phyloP scores from a whole-genome alignment of 2,797 vertebrate species.

The Oryzias sinensis region DNA sequence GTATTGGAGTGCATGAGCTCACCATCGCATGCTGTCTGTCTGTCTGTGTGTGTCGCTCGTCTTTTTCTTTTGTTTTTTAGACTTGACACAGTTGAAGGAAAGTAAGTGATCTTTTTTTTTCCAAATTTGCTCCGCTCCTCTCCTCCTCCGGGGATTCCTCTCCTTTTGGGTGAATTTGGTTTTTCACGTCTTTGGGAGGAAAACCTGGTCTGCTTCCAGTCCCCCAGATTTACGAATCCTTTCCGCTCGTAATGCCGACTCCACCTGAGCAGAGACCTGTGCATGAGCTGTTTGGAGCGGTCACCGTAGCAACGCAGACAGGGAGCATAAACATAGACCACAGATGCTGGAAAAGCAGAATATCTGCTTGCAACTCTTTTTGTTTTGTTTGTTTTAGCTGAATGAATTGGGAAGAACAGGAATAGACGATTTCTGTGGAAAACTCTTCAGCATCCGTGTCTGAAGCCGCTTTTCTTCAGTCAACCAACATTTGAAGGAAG shows the following conservation, averaged over 20 bases:
- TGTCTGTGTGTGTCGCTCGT: slow-evolving; percentile 55
- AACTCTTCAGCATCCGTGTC: too few species aligned
- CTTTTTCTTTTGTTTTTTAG: slow-evolving; percentile 83
- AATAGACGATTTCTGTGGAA: too few species aligned
- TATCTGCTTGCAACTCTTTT: too few species aligned
- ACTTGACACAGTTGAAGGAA: slow-evolving; percentile 93
- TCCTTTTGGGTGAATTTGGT: slow-evolving; percentile 14
- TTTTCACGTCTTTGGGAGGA: slow-evolving; percentile 21
- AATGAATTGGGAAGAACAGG: too few species aligned
- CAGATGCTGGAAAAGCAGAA: not conserved
- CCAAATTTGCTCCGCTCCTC: not conserved
- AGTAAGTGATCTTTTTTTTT: slow-evolving; percentile 89
- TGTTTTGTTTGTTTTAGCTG: too few species aligned
- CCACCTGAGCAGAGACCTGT: slow-evolving; percentile 25
- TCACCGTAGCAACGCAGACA: not conserved
- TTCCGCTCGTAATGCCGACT: slow-evolving; percentile 19
- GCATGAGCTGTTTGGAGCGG: slow-evolving; percentile 17
- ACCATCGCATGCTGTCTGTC: slow-evolving; percentile 85
- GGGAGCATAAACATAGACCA: not conserved
- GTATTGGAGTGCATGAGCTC: slow-evolving; percentile 77
- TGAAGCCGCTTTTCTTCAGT: too few species aligned
- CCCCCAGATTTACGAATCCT: slow-evolving; percentile 7
- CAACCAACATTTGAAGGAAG: too few species aligned
- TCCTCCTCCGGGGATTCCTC: slow-evolving; percentile 1
- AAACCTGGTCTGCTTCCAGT: slow-evolving; percentile 13